Evolutionary conservation across 2,888 invertebrate species (phyloP).

Genomic region (Pristionchus mayeri): DNA sequence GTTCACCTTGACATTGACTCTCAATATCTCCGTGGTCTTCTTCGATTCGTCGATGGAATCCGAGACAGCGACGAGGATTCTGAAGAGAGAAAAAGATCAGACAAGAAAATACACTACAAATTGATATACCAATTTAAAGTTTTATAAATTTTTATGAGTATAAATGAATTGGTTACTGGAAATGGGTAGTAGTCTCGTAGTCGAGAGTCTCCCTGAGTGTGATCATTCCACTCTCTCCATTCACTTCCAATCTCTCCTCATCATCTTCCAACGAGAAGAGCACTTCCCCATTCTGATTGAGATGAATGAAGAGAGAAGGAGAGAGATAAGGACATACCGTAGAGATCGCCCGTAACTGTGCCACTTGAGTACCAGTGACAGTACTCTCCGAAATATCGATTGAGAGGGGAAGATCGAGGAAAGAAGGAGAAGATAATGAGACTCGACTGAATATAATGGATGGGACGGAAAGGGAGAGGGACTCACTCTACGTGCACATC

Average conservation of each 20-base stretch:
- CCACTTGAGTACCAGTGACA: not conserved
- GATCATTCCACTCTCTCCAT: slow-evolving; percentile 31
- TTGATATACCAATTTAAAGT: not conserved
- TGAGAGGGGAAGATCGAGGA: slow-evolving; percentile 27
- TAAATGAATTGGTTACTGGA: too few species aligned
- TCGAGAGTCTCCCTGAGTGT: slow-evolving; percentile 25
- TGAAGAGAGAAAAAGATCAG: not conserved
- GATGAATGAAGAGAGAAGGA: not conserved
- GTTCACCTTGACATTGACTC: not conserved
- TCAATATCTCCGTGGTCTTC: not conserved
- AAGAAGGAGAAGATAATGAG: not conserved
- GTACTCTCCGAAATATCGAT: slow-evolving; percentile 33
- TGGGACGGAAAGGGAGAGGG: not conserved
- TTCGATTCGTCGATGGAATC: not conserved
- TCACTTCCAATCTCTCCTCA: slow-evolving; percentile 9
- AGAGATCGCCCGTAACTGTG: not conserved
- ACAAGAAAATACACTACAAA: too few species aligned
- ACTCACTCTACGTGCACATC: not conserved
- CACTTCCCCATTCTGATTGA: not conserved
- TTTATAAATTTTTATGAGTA: too few species aligned
- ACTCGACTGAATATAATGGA: not conserved
- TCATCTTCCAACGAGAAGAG: slow-evolving; percentile 38
- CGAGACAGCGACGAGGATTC: not conserved
- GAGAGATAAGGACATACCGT: not conserved
- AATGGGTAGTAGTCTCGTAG: slow-evolving; percentile 35